phyloP scores from a whole-genome alignment of 1,140 invertebrate genomes.

The Brachionus asplanchnoidis region DNA sequence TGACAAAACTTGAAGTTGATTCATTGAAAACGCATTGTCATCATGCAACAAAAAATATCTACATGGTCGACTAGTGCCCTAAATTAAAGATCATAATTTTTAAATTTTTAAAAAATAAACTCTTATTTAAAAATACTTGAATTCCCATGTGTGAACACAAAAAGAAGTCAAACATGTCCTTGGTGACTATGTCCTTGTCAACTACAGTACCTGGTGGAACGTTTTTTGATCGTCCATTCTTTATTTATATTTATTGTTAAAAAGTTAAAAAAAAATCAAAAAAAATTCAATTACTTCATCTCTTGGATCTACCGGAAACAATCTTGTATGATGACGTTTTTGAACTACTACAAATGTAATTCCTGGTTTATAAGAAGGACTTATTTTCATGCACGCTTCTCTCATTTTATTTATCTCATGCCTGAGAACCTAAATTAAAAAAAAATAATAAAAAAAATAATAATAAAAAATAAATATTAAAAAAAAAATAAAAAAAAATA shows the following conservation, averaged over 20 bases:
- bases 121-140: slow-evolving; percentile 64
- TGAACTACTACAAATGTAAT: slow-evolving; percentile 99
- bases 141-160: slow-evolving; percentile 98
- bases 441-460: neutral
- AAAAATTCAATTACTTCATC: slow-evolving; percentile 61
- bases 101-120: neutral
- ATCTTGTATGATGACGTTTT: slow-evolving; percentile 88
- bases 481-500: too few species aligned
- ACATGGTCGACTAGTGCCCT: slow-evolving; percentile 40
- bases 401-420: slow-evolving; percentile 93
- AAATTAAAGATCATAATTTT: neutral
- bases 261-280: neutral
- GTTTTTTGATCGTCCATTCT: slow-evolving; percentile 94
- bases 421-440: slow-evolving; percentile 62
- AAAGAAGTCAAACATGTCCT: slow-evolving; percentile 99
- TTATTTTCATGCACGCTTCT: slow-evolving; percentile 95
- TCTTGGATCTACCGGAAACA: slow-evolving; percentile 97
- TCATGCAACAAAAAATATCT: slow-evolving; percentile 37
- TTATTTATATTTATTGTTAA: slow-evolving; percentile 48
- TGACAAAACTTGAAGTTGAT: slow-evolving; percentile 59
- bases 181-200: slow-evolving; percentile 97
- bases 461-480: too few species aligned
- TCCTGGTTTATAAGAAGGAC: slow-evolving; percentile 93
- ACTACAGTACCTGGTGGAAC: slow-evolving; percentile 98
- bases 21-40: slow-evolving; percentile 30